phyloP scores from a whole-genome alignment of 2,888 invertebrate genomes.

The Orgyia antiqua region DNA sequence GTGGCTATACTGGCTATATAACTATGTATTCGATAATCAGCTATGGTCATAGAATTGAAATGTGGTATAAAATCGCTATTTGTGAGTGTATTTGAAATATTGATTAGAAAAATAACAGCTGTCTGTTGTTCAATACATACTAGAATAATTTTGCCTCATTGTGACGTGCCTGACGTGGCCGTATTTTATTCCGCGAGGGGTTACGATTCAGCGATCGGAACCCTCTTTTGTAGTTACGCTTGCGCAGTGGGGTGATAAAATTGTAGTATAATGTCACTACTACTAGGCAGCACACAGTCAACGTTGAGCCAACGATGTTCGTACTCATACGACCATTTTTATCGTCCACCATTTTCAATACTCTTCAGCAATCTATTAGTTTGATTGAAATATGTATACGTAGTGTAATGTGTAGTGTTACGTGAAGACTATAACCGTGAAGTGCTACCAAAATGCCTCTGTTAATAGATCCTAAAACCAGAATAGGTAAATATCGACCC shows the following conservation, averaged over 20 bases:
- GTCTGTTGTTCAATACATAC: conserved; percentile 26
- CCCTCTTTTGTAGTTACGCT: conserved; percentile 68
- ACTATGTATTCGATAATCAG: too few species aligned
- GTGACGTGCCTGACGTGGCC: too few species aligned
- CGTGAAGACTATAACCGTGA: conserved; percentile 38
- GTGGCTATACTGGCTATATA: too few species aligned
- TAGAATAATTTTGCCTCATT: conserved; percentile 44
- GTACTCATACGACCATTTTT: conserved; percentile 44
- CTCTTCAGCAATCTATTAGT: conserved; percentile 22
- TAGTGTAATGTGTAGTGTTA: conserved; percentile 34
- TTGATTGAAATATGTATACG: conserved; percentile 46
- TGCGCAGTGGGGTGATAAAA: conserved; percentile 56
- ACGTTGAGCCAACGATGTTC: conserved; percentile 57
- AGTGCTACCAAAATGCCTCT: conserved; percentile 53
- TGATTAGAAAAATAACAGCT: conserved; percentile 55
- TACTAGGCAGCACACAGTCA: conserved; percentile 45
- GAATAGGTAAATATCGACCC: conserved; percentile 73
- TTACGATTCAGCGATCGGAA: conserved; percentile 30
- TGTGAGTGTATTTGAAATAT: too few species aligned
- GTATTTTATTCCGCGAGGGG: conserved; percentile 29
- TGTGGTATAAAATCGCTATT: too few species aligned
- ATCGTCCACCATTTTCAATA: conserved; percentile 28
- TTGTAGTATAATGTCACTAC: conserved; percentile 46
- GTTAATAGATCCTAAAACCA: conserved; percentile 53
- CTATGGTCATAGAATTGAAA: too few species aligned